Conservation (phyloP, 2,113 vertebrate genomes). For the Physeter macrocephalus region DNA sequence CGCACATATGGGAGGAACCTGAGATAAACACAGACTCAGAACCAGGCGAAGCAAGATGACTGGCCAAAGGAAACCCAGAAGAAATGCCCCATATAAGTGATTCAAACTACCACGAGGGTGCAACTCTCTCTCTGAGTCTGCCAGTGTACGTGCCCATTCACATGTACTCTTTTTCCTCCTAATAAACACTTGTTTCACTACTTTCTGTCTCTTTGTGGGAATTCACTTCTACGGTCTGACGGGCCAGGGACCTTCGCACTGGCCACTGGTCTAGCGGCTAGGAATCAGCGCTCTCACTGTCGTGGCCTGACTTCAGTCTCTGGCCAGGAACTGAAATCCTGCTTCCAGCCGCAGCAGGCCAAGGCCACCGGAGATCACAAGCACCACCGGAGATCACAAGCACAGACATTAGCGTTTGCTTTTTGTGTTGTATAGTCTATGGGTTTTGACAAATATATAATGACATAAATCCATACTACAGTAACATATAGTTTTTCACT, state of each 20-base stretch:
- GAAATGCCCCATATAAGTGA: not conserved
- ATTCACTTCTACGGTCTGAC: not conserved
- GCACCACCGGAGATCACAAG: not conserved
- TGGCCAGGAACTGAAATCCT: not conserved
- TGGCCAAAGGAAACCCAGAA: not conserved
- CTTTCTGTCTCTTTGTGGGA: not conserved
- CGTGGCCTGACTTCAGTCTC: not conserved
- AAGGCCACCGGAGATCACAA: not conserved
- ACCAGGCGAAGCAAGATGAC: not conserved
- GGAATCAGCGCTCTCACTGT: too few relatives aligned
- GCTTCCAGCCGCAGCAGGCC: not conserved
- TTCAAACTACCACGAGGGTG: not conserved
- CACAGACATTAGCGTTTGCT: not conserved
- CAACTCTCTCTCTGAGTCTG: not conserved
- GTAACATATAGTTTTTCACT: not conserved
- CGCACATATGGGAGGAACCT: not conserved
- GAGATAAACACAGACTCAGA: not conserved
- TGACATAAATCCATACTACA: not conserved
- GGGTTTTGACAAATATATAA: not conserved
- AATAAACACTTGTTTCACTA: not conserved
- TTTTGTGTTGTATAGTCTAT: not conserved
- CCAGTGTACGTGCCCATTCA: not conserved
- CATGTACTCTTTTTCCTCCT: not conserved
- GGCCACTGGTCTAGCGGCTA: not conserved
- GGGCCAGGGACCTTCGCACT: not conserved